Base-by-base conservation (phyloP, 2,797 vertebrate genomes). In the Pseudochromis fuscus region DNA sequence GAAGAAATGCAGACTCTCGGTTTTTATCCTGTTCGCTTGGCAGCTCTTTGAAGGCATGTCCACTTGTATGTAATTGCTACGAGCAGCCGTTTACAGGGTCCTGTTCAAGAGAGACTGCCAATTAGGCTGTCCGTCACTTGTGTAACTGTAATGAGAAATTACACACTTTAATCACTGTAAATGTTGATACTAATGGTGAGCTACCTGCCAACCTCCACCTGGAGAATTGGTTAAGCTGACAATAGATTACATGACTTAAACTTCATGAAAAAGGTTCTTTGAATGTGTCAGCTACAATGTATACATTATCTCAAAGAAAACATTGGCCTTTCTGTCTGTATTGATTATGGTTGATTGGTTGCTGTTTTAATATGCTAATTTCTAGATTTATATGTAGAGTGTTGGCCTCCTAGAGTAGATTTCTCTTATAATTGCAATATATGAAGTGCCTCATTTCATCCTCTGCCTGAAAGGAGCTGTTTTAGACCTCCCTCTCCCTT, bases 161-260 rank as follows among this genome's bases (percentile, higher is more conserved):
- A 85, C 71, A 79, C 52, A 64, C 60, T 77, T 82, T 89, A 89
- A 88, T 88, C 73, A 65, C 75, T 74, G 71, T 69, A 87, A 83
- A 84, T 63, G 78, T 58, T 83, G 56, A 84, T 76, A 56, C 64
- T 79, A 73, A 88, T 85, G 71, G 72, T 72, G 63, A 88, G 65
- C 68, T 87, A 85, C 79, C 89, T 87, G 89, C 83, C 85, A 90
- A 78, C 74, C 75, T 33, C 45, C 35, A 60, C 53, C 31, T 55
- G 24, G 46, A 82, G 37, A 86, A 87, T 75, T 31, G 38, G 21
- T 15, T 50, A 27, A 38, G 28, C 60, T 40, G 57, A 68, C 56
- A 49, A 23, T 15, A 30, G 21, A n/a, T n/a, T n/a, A n/a, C n/a
- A n/a, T n/a, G n/a, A n/a, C n/a, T n/a, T n/a, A n/a, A n/a, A n/a